Base-by-base conservation (phyloP, 2,113 vertebrate genomes). In the Salminus brasiliensis region DNA sequence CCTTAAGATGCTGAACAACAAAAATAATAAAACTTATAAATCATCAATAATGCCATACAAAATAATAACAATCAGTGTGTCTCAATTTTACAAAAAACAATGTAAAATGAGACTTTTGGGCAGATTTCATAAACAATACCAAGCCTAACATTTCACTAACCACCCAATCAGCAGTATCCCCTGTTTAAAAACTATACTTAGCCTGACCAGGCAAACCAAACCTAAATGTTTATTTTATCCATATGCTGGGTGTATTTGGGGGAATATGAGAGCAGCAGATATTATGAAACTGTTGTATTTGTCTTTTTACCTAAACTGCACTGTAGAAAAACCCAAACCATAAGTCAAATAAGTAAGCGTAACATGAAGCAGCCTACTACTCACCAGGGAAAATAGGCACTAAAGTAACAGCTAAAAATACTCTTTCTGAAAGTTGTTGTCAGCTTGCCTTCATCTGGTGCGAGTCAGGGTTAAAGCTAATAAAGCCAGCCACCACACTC, bases 361-460 rank as follows among this genome's bases (percentile, higher is more conserved):
- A 21, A 53, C 70, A 68, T 10, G 49, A 57, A 34, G 5, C 34
- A 3, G 36, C 15, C 45, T 4, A 27, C 15, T 21, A 15, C 66
- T 55, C n/a, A 25, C 9, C 23, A 47, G 21, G 18, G 62, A 79
- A 70, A 76, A 73, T 45, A 39, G n/a, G 53, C n/a, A 2, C 25
- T 68, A 32, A 80, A 52, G 78, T 21, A 5, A 15, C 47, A n/a
- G 82, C 52, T 79, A 52, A 78, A 84, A 78, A 81, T 81, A 73
- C 25, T 52, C 41, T 25, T 1, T 67, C 9, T 63, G 30, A 73
- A 80, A 27, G 52, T 72, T 77, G 68, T 73, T 67, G 52, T 62
- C 27, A 41, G 74, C 47, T 77, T 84, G 53, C 32, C 52, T 71
- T 76, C 74, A 77, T 74, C 78, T 80, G 77, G 13, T 36, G 5